A percentile compares a stretch with the other conserved stretches of the same genome.
phyloP scores from a whole-genome alignment of 2,113 vertebrate species.

The Trematomus loennbergii region DNA sequence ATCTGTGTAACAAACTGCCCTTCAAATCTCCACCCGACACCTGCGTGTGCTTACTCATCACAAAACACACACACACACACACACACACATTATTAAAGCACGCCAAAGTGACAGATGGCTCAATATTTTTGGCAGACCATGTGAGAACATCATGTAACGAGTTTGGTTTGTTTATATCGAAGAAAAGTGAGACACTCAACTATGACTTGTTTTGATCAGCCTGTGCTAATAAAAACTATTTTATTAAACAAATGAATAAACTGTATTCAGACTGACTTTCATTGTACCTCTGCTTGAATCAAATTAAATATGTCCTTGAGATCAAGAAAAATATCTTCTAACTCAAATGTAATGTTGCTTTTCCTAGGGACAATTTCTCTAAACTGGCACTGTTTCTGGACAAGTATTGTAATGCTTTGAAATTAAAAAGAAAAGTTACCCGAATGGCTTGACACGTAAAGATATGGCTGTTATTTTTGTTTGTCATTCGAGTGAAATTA shows the following conservation, averaged over 20 bases:
- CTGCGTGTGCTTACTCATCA: neutral
- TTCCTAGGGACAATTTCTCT: no score
- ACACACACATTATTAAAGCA: neutral
- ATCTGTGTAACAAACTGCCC: no score
- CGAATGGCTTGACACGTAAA: neutral
- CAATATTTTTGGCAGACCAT: slow-evolving; percentile 17
- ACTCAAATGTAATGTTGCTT: neutral
- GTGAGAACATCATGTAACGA: slow-evolving; percentile 22
- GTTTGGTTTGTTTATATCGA: neutral
- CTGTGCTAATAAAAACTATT: slow-evolving; percentile 1
- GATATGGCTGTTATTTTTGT: neutral
- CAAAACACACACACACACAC: slow-evolving; percentile 29
- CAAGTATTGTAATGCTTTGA: neutral
- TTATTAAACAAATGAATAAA: neutral
- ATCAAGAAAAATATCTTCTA: neutral
- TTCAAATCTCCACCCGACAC: no score
- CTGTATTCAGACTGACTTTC: neutral
- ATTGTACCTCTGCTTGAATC: neutral
- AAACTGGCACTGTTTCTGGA: neutral
- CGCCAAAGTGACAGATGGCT: slow-evolving; percentile 41
- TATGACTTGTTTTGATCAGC: slow-evolving; percentile 10
- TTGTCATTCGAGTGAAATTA: no score
- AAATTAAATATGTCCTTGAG: no score
- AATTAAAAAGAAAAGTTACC: neutral
- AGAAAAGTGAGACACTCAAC: neutral